Evolutionary conservation across 2,113 vertebrate species (phyloP), one percentile per base, ranked within the genome.

Genomic region (Notiomystis cincta): DNA sequence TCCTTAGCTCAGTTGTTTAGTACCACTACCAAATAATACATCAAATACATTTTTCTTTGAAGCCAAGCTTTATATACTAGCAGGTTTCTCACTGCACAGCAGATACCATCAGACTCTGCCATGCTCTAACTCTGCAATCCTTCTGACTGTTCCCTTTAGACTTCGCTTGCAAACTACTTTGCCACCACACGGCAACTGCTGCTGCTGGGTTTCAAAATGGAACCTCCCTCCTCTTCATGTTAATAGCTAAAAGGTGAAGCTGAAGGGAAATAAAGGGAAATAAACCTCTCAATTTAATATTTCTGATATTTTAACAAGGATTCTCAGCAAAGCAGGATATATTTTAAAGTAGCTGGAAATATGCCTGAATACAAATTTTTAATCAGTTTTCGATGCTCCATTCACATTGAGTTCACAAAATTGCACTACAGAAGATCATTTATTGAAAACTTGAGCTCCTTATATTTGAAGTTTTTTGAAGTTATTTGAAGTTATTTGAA

Each of bases 11-110:
- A 58, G 45, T 87, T 65, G 78, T 89, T 93, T 87, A 77, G 64
- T 75, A 62, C 40, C 28, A 15, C 57, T 83, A 38, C 76, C 57
- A 67, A 90, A 87, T 70, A 91, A 94, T 94, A 47, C 19, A 89
- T 94, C 89, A 94, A 77, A 85, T 70, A 48, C 24, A n/a, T 73
- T 93, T 94, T 91, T 87, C 33, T 54, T 93, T 73, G 82, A 94
- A 90, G 48, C 76, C 58, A 66, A 73, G 40, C n/a, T 80, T 92
- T 82, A 84, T 78, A 42, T 87, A 79, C 40, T 82, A 81, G 45
- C 69, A 85, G 37, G 62, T 93, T 50, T 86, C 72, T 93, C 35
- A 37, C 58, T 61, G 57, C 65, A 76, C 13, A 90, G 77, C 64
- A 81, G 80, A 88, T 66, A 70, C 31, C 44, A 51, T 87, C 66